These are phyloP conservation scores for Seira sanloemensis DNA, from an alignment of 2,888 invertebrate species.

Conservation along the genomic window DNA sequence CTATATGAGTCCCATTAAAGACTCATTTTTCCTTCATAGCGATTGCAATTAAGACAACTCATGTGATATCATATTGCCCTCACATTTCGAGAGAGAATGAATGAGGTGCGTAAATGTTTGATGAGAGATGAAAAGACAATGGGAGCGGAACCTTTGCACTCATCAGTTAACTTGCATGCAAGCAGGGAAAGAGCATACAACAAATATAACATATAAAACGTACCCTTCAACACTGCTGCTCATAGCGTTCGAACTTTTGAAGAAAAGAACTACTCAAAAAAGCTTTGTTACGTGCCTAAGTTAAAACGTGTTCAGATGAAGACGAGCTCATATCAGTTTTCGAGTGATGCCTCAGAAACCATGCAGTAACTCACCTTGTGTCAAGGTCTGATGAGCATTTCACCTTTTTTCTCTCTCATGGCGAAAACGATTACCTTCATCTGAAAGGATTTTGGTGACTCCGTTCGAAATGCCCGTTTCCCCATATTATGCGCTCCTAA, in stretches of 20 bases:
- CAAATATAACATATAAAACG: too few relatives aligned
- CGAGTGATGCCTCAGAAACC: neutral
- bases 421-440: slow-evolving; percentile 24
- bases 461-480: neutral
- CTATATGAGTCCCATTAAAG: neutral
- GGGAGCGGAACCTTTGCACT: slow-evolving; percentile 72
- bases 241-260: too few relatives aligned
- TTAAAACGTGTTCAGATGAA: neutral
- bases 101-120: slow-evolving; percentile 54
- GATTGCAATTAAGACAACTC: too few relatives aligned
- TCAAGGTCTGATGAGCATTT: slow-evolving; percentile 39
- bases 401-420: slow-evolving; percentile 23
- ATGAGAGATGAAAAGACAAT: slow-evolving; percentile 64
- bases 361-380: neutral
- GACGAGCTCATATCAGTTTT: too few relatives aligned
- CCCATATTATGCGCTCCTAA: too few relatives aligned
- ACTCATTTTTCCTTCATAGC: neutral
- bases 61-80: too few relatives aligned
- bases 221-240: too few relatives aligned
- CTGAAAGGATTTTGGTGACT: neutral
- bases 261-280: too few relatives aligned
- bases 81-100: slow-evolving; percentile 17
- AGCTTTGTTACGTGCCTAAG: too few relatives aligned
- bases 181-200: neutral
- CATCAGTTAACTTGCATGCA: slow-evolving; percentile 37